Conservation (phyloP, 2,113 vertebrate species). For the Charadrius vociferus region DNA sequence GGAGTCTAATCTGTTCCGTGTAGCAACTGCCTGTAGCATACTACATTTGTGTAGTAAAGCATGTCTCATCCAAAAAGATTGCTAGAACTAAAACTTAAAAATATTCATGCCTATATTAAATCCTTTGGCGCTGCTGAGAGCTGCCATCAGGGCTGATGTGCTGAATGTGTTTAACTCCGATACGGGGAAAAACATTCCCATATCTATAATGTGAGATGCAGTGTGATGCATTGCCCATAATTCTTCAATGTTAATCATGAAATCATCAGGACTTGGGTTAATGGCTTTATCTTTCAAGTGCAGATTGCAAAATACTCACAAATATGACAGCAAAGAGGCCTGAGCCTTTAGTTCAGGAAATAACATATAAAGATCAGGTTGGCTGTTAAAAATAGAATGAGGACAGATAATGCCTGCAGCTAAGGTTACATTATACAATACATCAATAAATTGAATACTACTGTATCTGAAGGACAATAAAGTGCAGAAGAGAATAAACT, state of each 20-base stretch:
- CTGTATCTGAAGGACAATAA: background rate
- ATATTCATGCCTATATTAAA: background rate
- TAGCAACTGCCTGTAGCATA: background rate
- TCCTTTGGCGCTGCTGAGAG: background rate
- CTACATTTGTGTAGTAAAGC: background rate
- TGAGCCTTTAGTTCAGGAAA: background rate
- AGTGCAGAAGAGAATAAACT: background rate
- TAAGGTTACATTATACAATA: background rate
- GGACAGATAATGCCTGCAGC: slow-evolving; percentile 32
- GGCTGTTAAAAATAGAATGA: slow-evolving; percentile 22
- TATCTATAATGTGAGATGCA: background rate
- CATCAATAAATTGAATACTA: background rate
- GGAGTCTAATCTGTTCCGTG: background rate
- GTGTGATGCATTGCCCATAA: background rate
- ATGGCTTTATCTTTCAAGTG: background rate
- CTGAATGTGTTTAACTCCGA: background rate
- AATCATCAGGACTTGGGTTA: background rate
- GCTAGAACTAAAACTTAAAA: background rate
- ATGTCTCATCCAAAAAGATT: background rate
- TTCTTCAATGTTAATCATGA: background rate
- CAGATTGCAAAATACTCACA: background rate
- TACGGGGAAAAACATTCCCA: background rate
- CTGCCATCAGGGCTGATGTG: background rate
- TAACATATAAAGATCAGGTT: background rate
- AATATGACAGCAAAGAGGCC: background rate